phyloP scores from a whole-genome alignment of 2,888 invertebrate genomes.

The Suillia variegata region DNA sequence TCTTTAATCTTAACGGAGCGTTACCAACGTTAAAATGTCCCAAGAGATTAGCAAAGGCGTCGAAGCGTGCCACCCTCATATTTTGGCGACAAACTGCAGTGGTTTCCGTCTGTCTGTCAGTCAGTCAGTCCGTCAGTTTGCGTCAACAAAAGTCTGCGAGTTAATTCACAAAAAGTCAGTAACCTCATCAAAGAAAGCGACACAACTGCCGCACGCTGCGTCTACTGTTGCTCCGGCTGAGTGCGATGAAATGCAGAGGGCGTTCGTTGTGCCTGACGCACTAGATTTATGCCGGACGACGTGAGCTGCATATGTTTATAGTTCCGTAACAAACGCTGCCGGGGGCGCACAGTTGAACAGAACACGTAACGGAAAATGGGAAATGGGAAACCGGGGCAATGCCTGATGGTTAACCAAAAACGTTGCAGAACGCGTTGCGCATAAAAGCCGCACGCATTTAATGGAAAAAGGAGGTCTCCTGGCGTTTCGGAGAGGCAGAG shows the following conservation, averaged over 20 bases:
- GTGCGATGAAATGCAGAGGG: constrained; percentile 33
- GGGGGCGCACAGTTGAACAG: constrained; percentile 41
- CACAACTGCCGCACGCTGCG: constrained; percentile 18
- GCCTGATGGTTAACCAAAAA: constrained; percentile 57
- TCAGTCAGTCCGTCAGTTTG: too few relatives aligned
- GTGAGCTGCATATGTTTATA: constrained; percentile 60
- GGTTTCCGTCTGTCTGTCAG: constrained; percentile 56
- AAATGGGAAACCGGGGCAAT: constrained; percentile 35
- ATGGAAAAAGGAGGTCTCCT: constrained; percentile 21
- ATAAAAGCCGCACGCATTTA: constrained; percentile 48
- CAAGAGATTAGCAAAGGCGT: constrained; percentile 56
- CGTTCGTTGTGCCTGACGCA: constrained; percentile 48
- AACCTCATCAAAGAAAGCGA: constrained; percentile 46
- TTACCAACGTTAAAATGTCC: constrained; percentile 43
- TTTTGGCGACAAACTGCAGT: constrained; percentile 52
- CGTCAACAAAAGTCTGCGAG: constrained; percentile 37
- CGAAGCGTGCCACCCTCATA: constrained; percentile 56
- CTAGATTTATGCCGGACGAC: constrained; percentile 58
- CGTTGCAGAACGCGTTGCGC: constrained; percentile 47
- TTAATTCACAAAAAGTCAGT: constrained; percentile 51
- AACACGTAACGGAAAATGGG: too few relatives aligned
- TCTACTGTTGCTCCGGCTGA: neutral
- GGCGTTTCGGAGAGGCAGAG: neutral
- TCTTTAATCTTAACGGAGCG: neutral
- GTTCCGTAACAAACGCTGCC: constrained; percentile 25